A percentile compares a stretch with the other conserved stretches of the same genome.
phyloP scores from a whole-genome alignment of 1,140 invertebrate genomes.

The Coptotermes formosanus region DNA sequence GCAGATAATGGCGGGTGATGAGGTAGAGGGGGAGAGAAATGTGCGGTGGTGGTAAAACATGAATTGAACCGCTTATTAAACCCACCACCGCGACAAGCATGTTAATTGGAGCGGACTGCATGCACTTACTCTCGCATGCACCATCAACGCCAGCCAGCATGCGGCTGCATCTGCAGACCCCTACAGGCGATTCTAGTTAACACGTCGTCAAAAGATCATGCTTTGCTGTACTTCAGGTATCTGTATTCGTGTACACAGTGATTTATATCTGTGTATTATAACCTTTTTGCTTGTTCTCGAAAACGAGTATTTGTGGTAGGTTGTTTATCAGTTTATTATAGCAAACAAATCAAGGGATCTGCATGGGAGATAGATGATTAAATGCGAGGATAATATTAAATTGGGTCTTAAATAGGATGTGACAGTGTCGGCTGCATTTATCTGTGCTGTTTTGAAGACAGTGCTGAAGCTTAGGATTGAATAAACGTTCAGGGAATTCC shows the following conservation, averaged over 20 bases:
- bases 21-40: not conserved
- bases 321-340: too few relatives aligned
- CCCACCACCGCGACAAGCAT: conserved; percentile 26
- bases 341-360: too few relatives aligned
- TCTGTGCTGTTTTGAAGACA: too few relatives aligned
- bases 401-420: too few relatives aligned
- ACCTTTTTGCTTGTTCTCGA: too few relatives aligned
- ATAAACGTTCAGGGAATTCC: too few relatives aligned
- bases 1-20: conserved; percentile 19
- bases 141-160: not conserved
- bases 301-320: too few relatives aligned
- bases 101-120: conserved; percentile 28
- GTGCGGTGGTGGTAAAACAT: conserved; percentile 26
- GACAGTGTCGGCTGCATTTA: too few relatives aligned
- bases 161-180: not conserved
- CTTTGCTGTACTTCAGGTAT: not conserved
- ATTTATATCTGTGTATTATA: too few relatives aligned
- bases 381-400: too few relatives aligned
- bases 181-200: not conserved
- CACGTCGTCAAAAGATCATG: not conserved
- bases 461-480: too few relatives aligned
- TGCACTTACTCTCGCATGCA: conserved; percentile 21
- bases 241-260: not conserved
- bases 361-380: too few relatives aligned
- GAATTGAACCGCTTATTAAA: conserved; percentile 28